Conservation (phyloP, 2,888 invertebrate genomes). For the Zaprionus obscuricornis region DNA sequence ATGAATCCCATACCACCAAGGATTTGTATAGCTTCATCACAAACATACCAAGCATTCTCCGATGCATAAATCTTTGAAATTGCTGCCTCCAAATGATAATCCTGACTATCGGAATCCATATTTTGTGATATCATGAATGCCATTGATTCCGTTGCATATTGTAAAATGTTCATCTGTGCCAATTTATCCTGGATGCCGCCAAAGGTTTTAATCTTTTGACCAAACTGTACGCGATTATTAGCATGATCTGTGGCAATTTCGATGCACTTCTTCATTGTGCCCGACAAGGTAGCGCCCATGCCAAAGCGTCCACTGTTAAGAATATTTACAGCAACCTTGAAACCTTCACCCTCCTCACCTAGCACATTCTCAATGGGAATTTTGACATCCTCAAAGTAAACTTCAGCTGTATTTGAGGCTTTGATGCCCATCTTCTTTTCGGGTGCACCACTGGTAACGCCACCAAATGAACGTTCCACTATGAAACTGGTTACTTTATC, state of each 20-base stretch:
- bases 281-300: slow-evolving; percentile 96
- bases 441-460: slow-evolving; percentile 95
- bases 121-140: slow-evolving; percentile 98
- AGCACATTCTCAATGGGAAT: slow-evolving; percentile 95
- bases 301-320: slow-evolving; percentile 98
- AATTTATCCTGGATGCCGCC: slow-evolving; percentile 96
- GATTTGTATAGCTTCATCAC: slow-evolving; percentile 98
- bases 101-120: slow-evolving; percentile 96
- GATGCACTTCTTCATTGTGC: slow-evolving; percentile 95
- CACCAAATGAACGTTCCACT: slow-evolving; percentile 96
- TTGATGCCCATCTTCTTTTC: slow-evolving; percentile 99
- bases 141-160: slow-evolving; percentile 96
- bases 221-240: slow-evolving; percentile 93
- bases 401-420: slow-evolving; percentile 96
- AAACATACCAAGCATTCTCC: slow-evolving; percentile 97
- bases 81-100: slow-evolving; percentile 99
- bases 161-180: slow-evolving; percentile 95
- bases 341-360: slow-evolving; percentile 94
- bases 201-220: slow-evolving; percentile 90
- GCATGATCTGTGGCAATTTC: slow-evolving; percentile 96
- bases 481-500: slow-evolving; percentile 96
- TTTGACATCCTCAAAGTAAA: slow-evolving; percentile 96
- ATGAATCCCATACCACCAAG: slow-evolving; percentile 99
- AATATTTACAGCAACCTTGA: slow-evolving; percentile 97
- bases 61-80: slow-evolving; percentile 98